Conservation (phyloP, 2,797 vertebrate species). For the Gobionotothen gibberifrons region DNA sequence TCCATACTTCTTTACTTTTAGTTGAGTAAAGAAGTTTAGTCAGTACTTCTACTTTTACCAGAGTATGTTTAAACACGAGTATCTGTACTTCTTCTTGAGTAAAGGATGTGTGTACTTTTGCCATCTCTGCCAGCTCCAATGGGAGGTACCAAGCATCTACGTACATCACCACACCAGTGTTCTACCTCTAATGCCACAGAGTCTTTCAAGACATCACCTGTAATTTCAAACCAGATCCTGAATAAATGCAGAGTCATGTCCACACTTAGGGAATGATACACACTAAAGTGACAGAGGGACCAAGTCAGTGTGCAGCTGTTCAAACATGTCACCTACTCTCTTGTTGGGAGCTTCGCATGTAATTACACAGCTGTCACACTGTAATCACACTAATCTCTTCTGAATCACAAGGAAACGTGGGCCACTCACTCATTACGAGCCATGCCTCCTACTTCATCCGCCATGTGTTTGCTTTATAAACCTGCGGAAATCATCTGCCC, state of each 20-base stretch:
- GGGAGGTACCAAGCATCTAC: not conserved
- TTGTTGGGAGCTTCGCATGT: conserved; percentile 66
- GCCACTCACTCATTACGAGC: conserved; percentile 65
- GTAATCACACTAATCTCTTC: conserved; percentile 75
- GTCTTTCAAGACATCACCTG: conserved; percentile 7
- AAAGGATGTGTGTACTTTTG: too few species aligned
- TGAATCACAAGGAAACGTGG: conserved; percentile 66
- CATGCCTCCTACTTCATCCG: conserved; percentile 56
- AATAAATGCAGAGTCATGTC: conserved; percentile 37
- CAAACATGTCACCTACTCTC: conserved; percentile 67
- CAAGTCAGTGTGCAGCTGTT: conserved; percentile 71
- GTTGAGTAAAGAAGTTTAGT: too few species aligned
- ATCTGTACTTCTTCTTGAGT: too few species aligned
- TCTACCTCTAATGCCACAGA: not conserved
- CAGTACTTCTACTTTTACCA: too few species aligned
- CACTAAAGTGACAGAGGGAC: conserved; percentile 47
- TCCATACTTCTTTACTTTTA: too few species aligned
- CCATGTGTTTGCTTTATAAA: conserved; percentile 56
- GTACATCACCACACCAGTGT: not conserved
- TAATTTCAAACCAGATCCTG: conserved; percentile 1
- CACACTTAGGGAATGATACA: conserved; percentile 23
- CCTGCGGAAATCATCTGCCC: conserved; percentile 48
- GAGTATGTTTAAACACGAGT: too few species aligned
- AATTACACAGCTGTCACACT: conserved; percentile 79
- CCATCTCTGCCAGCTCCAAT: not conserved